phyloP scores from a whole-genome alignment of 2,888 invertebrate genomes.

The Noctua comes region DNA sequence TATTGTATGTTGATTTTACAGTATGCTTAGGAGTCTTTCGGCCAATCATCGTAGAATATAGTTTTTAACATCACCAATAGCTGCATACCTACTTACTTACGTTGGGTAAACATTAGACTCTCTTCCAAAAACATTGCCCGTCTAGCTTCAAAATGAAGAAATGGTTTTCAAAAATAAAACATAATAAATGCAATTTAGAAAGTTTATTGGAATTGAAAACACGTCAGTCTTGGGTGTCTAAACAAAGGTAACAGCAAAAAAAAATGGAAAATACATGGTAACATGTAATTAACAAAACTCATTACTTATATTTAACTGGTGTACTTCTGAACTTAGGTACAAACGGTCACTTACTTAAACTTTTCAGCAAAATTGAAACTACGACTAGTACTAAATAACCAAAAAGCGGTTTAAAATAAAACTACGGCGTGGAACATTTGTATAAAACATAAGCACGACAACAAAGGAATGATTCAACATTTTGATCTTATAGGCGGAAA shows the following conservation, averaged over 20 bases:
- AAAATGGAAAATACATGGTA: conserved; percentile 26
- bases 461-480: conserved; percentile 63
- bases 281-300: conserved; percentile 18
- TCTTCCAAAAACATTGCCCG: not conserved
- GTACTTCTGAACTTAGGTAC: conserved; percentile 51
- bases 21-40: not conserved
- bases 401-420: conserved; percentile 39
- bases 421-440: conserved; percentile 14
- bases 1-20: not conserved
- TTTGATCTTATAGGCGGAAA: conserved; percentile 65
- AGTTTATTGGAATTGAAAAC: conserved; percentile 63
- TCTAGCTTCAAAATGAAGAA: not conserved
- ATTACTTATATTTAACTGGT: not conserved
- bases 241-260: conserved; percentile 41
- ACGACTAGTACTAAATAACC: conserved; percentile 50
- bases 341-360: not conserved
- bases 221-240: conserved; percentile 60
- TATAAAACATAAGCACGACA: conserved; percentile 41
- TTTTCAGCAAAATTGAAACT: conserved; percentile 6
- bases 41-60: not conserved
- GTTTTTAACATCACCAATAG: not conserved
- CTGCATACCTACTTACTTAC: not conserved
- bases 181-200: conserved; percentile 28
- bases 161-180: conserved; percentile 36
- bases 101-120: not conserved